These are phyloP conservation scores for Nemapogon koenigi DNA, from an alignment of 2,888 invertebrate species.

Conservation along the genomic window DNA sequence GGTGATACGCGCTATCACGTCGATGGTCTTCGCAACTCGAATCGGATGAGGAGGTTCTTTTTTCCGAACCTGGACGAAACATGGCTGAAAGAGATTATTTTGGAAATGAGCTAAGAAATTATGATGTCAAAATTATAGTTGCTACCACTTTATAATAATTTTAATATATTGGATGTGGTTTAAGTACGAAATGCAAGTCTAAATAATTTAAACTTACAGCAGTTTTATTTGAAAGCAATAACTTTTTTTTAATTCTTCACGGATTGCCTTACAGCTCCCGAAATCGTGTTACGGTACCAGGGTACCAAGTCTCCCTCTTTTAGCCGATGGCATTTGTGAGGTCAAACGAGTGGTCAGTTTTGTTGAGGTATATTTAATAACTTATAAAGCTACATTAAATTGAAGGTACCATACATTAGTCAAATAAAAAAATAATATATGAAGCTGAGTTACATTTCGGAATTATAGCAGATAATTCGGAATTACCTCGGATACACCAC, in stretches of 20 bases:
- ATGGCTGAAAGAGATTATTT: conserved; percentile 66
- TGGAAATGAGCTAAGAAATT: conserved; percentile 8
- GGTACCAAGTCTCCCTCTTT: too few relatives aligned
- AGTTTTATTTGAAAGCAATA: too few relatives aligned
- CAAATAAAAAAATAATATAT: too few relatives aligned
- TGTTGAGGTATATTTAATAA: too few relatives aligned
- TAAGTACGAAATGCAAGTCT: conserved; percentile 4
- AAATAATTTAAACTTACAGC: too few relatives aligned
- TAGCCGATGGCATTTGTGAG: too few relatives aligned
- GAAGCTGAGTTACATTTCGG: not conserved
- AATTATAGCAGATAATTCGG: conserved; percentile 7
- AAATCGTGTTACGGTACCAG: too few relatives aligned
- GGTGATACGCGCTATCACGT: conserved; percentile 92
- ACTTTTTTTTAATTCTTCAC: too few relatives aligned
- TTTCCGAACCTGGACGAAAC: conserved; percentile 86
- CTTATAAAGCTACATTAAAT: too few relatives aligned
- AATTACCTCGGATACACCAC: conserved; percentile 84
- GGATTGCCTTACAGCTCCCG: too few relatives aligned
- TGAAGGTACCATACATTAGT: too few relatives aligned
- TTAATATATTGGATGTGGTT: conserved; percentile 9
- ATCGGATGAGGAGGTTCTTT: conserved; percentile 93
- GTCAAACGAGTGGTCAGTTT: too few relatives aligned
- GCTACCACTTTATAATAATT: not conserved
- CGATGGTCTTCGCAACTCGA: conserved; percentile 92
- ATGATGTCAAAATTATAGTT: not conserved